A percentile compares a stretch with the other conserved stretches of the same genome.
Evolutionary conservation across 1,140 invertebrate genomes (phyloP).

Genomic region (Neodiprion fabricii): DNA sequence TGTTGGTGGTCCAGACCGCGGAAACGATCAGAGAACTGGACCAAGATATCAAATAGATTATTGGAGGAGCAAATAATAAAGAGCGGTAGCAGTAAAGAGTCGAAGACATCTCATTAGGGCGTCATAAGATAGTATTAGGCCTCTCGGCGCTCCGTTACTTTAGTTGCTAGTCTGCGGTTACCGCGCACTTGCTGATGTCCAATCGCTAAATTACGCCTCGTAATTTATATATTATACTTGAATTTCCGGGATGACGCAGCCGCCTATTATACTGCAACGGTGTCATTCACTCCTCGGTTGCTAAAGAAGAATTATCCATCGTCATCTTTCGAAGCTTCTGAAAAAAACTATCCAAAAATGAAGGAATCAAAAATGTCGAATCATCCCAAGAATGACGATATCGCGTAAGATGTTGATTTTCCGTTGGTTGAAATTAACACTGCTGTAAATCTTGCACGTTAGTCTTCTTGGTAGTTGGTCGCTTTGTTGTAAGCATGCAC

Average conservation of each 20-base stretch:
- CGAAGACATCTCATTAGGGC: slow-evolving; percentile 44
- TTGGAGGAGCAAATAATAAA: slow-evolving; percentile 39
- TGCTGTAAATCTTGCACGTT: no score
- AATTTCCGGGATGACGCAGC: slow-evolving; percentile 31
- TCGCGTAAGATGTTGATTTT: no score
- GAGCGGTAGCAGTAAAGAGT: slow-evolving; percentile 27
- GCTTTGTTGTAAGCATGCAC: no score
- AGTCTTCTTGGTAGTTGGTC: no score
- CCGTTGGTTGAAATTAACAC: no score
- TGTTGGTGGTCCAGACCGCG: slow-evolving; percentile 38
- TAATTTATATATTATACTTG: slow-evolving; percentile 37
- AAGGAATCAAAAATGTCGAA: no score
- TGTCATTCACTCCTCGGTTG: not conserved
- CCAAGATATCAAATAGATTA: not conserved
- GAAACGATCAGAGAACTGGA: slow-evolving; percentile 25
- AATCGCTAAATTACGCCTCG: slow-evolving; percentile 35
- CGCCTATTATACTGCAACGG: slow-evolving; percentile 5
- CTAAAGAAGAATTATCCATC: not conserved
- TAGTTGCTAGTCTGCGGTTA: not conserved
- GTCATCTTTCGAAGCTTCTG: no score
- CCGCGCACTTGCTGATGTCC: slow-evolving; percentile 28
- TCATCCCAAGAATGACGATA: no score
- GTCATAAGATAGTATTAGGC: slow-evolving; percentile 22
- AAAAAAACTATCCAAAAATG: no score
- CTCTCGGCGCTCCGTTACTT: not conserved